A percentile compares a stretch with the other conserved stretches of the same genome.
phyloP scores from a whole-genome alignment of 2,797 vertebrate species.

The Triplophysa yarkandensis region DNA sequence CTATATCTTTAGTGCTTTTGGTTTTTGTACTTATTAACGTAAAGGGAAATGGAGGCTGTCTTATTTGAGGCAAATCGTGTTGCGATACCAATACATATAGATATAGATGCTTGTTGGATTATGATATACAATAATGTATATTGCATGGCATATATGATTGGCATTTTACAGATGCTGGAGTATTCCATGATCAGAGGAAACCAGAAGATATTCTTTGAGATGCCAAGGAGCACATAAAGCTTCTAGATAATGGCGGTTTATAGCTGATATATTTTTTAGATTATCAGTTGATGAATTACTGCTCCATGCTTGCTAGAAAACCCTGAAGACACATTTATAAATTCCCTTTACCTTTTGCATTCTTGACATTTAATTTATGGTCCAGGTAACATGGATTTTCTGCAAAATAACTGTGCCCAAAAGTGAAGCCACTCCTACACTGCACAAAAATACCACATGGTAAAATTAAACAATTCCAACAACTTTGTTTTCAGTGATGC shows the following conservation, averaged over 20 bases:
- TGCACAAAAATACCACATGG: too few relatives aligned
- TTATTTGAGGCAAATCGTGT: slow-evolving; percentile 4
- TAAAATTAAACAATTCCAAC: too few relatives aligned
- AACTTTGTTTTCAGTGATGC: too few relatives aligned
- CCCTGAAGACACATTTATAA: not conserved
- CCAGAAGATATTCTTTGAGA: not conserved
- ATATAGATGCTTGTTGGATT: not conserved
- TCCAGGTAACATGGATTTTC: not conserved
- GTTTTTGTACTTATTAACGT: too few relatives aligned
- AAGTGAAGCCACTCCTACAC: too few relatives aligned
- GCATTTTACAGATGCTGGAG: not conserved
- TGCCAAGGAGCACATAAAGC: not conserved
- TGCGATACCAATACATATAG: not conserved
- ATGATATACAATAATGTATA: not conserved
- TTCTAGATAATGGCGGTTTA: not conserved
- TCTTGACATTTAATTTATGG: not conserved
- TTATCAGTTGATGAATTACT: not conserved
- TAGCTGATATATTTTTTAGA: not conserved
- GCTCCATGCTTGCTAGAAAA: not conserved
- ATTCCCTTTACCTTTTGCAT: not conserved
- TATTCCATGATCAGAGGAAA: not conserved
- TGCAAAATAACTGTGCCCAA: too few relatives aligned
- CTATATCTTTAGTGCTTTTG: slow-evolving; percentile 10
- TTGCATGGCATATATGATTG: not conserved
- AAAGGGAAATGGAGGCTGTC: not conserved